Evolutionary conservation across 2,888 invertebrate genomes (phyloP).

Genomic region (Orthonevra nobilis): DNA sequence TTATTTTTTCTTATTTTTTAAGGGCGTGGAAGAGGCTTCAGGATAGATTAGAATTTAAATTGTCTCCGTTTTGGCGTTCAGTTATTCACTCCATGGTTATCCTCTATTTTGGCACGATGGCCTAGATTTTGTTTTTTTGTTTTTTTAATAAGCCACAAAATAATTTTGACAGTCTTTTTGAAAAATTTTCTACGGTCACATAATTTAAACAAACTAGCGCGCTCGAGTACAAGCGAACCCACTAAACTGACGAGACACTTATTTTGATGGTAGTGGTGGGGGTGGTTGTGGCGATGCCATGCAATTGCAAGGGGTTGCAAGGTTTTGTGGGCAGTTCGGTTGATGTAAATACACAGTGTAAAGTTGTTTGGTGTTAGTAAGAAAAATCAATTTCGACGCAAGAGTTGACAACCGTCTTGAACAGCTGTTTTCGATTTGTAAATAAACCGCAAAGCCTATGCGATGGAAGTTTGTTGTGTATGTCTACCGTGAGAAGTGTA

Average conservation of each 20-base stretch:
- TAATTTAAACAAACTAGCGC: slow-evolving; percentile 6
- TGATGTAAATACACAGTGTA: slow-evolving; percentile 8
- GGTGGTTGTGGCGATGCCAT: slow-evolving; percentile 18
- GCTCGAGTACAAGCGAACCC: slow-evolving; percentile 13
- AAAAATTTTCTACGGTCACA: slow-evolving; percentile 24
- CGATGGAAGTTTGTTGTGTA: slow-evolving; percentile 42
- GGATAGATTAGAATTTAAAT: slow-evolving; percentile 10
- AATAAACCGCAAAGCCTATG: slow-evolving; percentile 49
- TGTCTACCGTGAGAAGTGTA: too few species aligned
- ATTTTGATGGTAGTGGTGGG: neutral
- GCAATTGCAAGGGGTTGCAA: slow-evolving; percentile 14
- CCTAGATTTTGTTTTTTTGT: slow-evolving; percentile 5
- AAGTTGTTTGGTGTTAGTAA: slow-evolving; percentile 29
- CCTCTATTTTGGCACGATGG: neutral
- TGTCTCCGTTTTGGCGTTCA: neutral
- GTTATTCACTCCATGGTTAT: neutral
- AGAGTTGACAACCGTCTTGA: slow-evolving; percentile 60
- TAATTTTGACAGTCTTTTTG: slow-evolving; percentile 12
- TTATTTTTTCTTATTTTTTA: slow-evolving; percentile 2
- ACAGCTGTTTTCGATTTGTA: slow-evolving; percentile 72
- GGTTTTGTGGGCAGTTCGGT: slow-evolving; percentile 3
- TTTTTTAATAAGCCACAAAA: slow-evolving; percentile 3
- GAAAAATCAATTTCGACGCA: slow-evolving; percentile 73
- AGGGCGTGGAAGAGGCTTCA: slow-evolving; percentile 55
- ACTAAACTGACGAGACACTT: slow-evolving; percentile 34